Percentiles rank a stretch among this genome's conserved stretches.
Evolutionary conservation across 2,113 vertebrate genomes (phyloP).

Genomic region (Sylvicapra grimmia): DNA sequence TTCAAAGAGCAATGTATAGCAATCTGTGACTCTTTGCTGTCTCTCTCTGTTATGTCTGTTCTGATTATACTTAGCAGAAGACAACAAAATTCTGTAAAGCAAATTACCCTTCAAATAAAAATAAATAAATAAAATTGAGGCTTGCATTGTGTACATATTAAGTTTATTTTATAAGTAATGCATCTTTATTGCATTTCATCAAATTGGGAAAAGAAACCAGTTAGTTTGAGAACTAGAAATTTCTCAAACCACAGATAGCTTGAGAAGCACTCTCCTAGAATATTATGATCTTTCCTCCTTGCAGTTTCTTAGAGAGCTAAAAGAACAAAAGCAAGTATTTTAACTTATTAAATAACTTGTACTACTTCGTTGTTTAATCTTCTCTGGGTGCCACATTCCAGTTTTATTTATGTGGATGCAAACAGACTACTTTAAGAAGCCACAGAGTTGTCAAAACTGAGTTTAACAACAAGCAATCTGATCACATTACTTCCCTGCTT

Average conservation of each 20-base stretch:
- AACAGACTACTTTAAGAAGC: neutral
- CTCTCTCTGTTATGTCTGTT: neutral
- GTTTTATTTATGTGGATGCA: neutral
- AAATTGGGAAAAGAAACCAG: neutral
- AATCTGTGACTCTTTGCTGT: neutral
- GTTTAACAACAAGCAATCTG: neutral
- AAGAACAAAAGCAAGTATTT: neutral
- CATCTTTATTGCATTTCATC: neutral
- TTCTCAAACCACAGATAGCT: neutral
- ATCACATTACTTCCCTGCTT: neutral
- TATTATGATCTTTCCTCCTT: neutral
- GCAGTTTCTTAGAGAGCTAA: neutral
- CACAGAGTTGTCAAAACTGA: neutral
- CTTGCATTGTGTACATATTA: neutral
- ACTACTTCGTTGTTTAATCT: neutral
- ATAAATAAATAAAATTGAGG: neutral
- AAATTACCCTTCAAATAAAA: neutral
- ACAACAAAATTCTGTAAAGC: neutral
- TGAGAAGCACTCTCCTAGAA: neutral
- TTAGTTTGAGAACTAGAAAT: neutral
- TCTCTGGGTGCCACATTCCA: neutral
- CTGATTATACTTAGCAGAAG: neutral
- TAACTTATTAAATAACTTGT: neutral
- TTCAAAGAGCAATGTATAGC: neutral
- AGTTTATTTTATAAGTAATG: constrained; percentile 31